Percentiles rank a stretch among this genome's conserved stretches.
These are phyloP conservation scores for Batillaria attramentaria DNA, from an alignment of 1,140 invertebrate genomes.

Conservation along the genomic window DNA sequence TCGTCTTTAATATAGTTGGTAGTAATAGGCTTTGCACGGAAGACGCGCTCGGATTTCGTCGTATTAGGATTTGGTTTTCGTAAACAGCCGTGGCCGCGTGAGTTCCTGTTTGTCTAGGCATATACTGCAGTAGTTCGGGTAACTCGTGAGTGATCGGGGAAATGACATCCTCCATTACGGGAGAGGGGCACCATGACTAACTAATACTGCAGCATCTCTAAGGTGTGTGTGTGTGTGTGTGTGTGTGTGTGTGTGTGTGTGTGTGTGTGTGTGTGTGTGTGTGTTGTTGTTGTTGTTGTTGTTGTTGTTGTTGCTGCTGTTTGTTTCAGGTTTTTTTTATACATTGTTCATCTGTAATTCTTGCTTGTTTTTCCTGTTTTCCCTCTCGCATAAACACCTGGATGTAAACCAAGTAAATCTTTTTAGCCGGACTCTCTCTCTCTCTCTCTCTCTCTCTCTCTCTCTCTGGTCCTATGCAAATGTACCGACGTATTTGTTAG, in stretches of 20 bases:
- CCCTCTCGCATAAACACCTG: background rate
- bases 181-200: background rate
- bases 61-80: too few species aligned
- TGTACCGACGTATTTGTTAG: too few species aligned
- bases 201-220: too few species aligned
- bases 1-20: too few species aligned
- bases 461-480: too few species aligned
- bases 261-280: conserved; percentile 11
- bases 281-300: background rate
- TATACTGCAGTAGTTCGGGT: too few species aligned
- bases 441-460: background rate
- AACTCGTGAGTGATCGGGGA: too few species aligned
- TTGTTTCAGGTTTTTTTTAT: background rate
- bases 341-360: background rate
- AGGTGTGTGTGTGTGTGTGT: conserved; percentile 10
- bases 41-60: too few species aligned
- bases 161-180: too few species aligned
- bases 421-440: background rate
- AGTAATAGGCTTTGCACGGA: too few species aligned
- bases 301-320: background rate
- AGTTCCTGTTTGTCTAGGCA: too few species aligned
- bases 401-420: background rate
- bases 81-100: too few species aligned
- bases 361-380: background rate
- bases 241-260: conserved; percentile 16